These are phyloP conservation scores for Coregonus sp. DNA, from an alignment of 2,797 vertebrate genomes.

Conservation along the genomic window DNA sequence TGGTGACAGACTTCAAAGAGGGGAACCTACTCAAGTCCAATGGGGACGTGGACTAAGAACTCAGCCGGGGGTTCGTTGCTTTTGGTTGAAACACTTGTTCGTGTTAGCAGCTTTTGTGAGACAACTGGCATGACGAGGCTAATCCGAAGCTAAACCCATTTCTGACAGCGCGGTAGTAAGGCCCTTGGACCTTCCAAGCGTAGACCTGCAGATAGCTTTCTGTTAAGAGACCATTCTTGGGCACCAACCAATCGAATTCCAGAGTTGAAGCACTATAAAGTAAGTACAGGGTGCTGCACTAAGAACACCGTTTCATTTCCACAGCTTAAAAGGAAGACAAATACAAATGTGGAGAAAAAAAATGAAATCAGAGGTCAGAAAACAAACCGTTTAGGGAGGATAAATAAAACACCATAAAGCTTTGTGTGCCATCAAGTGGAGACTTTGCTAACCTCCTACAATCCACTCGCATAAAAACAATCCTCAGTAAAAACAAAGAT, in stretches of 20 bases:
- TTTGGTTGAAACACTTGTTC: conserved; percentile 42
- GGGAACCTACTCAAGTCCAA: background rate
- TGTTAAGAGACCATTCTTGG: background rate
- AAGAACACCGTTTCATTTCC: conserved; percentile 39
- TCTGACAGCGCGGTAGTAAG: conserved; percentile 9
- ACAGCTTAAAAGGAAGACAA: conserved; percentile 83
- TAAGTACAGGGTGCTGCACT: conserved; percentile 26
- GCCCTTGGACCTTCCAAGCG: background rate
- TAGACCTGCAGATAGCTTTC: background rate
- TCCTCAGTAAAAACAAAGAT: conserved; percentile 64
- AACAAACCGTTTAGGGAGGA: conserved; percentile 43
- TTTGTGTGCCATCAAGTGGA: conserved; percentile 73
- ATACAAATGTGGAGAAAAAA: conserved; percentile 58
- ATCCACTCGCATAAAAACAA: conserved; percentile 69
- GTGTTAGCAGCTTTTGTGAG: conserved; percentile 58
- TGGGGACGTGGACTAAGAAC: background rate
- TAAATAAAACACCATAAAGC: conserved; percentile 47
- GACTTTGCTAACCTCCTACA: conserved; percentile 74
- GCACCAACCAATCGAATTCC: background rate
- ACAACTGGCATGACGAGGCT: conserved; percentile 22
- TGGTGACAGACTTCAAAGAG: background rate
- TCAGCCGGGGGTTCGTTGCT: conserved; percentile 7
- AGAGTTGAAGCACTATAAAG: conserved; percentile 35
- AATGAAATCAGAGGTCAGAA: conserved; percentile 63
- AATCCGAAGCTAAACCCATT: background rate